Evolutionary conservation across 2,113 vertebrate species (phyloP).

Genomic region (Dermatemys mawii): DNA sequence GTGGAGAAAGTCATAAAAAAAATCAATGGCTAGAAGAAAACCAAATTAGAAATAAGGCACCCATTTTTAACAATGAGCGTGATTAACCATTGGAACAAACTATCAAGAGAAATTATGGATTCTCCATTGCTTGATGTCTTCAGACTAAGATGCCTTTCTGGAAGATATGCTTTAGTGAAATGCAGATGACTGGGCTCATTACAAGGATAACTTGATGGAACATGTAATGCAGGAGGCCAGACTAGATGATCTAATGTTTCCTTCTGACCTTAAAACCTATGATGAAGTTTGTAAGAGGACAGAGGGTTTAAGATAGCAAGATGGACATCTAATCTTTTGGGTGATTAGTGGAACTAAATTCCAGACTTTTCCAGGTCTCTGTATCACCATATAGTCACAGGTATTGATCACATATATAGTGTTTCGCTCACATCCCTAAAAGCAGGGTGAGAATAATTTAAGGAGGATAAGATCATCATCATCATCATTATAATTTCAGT

Average conservation of each 20-base stretch:
- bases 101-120: neutral
- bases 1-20: neutral
- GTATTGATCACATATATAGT: neutral
- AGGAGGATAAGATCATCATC: neutral
- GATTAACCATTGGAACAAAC: neutral
- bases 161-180: neutral
- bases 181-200: neutral
- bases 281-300: neutral
- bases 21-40: neutral
- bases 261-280: neutral
- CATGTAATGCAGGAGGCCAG: neutral
- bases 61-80: neutral
- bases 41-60: neutral
- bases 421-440: neutral
- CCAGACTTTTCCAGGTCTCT: neutral
- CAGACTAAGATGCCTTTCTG: neutral
- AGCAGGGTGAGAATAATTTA: neutral
- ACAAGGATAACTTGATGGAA: neutral
- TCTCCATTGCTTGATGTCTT: neutral
- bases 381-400: neutral
- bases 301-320: neutral
- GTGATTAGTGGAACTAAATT: neutral
- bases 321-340: neutral
- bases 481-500: neutral
- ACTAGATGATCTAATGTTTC: neutral